A percentile compares a stretch with the other conserved stretches of the same genome.
phyloP scores from a whole-genome alignment of 2,113 vertebrate species.

The Canis aureus region DNA sequence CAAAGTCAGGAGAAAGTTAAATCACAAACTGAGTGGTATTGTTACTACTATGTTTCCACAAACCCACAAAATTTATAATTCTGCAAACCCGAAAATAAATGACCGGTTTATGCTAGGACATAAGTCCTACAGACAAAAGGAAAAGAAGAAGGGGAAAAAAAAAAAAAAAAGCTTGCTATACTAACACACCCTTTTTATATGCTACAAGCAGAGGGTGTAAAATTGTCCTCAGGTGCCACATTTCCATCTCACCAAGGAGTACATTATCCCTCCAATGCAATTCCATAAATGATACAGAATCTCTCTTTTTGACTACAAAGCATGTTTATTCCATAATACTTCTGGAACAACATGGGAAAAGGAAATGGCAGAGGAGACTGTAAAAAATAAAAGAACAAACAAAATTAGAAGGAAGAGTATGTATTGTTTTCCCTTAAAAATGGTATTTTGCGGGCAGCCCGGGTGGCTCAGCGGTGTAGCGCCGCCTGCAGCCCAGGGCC shows the following conservation, averaged over 20 bases:
- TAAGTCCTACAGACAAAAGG: background rate
- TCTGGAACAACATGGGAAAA: background rate
- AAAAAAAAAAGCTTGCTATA: accelerated
- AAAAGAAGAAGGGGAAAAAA: background rate
- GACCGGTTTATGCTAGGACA: background rate
- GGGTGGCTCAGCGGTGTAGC: no score
- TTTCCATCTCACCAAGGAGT: background rate
- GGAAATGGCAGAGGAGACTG: background rate
- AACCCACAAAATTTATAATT: background rate
- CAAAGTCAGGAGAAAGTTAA: background rate
- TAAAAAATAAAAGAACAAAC: background rate
- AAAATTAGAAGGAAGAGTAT: background rate
- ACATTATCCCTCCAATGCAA: background rate
- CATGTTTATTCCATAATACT: background rate
- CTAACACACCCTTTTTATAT: background rate
- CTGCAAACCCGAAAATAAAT: background rate
- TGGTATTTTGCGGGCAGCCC: no score
- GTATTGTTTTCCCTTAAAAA: background rate
- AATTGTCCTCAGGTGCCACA: background rate
- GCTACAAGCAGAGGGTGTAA: background rate
- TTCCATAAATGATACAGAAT: background rate
- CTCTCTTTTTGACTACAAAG: background rate
- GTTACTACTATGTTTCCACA: background rate
- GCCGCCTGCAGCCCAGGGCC: no score
- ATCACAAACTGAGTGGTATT: background rate